Evolutionary conservation across 2,888 invertebrate species (phyloP).

Genomic region (Calameuta idolon): DNA sequence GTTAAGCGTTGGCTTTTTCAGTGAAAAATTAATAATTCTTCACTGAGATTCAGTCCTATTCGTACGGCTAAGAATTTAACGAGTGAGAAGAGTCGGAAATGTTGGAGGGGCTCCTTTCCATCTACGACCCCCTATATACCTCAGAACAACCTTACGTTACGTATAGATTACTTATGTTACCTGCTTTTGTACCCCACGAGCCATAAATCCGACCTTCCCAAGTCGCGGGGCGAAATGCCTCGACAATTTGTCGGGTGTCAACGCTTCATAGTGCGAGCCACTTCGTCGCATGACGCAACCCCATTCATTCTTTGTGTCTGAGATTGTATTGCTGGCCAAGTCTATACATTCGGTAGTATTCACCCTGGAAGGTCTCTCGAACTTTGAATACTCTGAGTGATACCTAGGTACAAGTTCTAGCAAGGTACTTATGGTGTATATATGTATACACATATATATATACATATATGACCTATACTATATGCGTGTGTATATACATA

Average conservation of each 20-base stretch:
- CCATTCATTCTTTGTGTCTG: constrained; percentile 6
- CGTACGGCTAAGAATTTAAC: too few relatives aligned
- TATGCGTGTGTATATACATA: background rate
- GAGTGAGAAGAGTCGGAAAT: too few relatives aligned
- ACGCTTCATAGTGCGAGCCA: constrained; percentile 26
- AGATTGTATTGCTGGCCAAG: constrained; percentile 4
- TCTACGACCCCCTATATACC: too few relatives aligned
- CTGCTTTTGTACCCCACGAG: constrained; percentile 30
- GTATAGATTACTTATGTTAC: background rate
- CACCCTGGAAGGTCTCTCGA: too few relatives aligned
- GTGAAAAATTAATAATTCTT: too few relatives aligned
- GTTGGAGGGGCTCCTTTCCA: too few relatives aligned
- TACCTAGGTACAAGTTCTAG: background rate
- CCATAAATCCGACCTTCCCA: constrained; percentile 50
- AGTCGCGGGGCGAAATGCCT: constrained; percentile 41
- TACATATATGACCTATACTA: background rate
- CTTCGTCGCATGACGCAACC: background rate
- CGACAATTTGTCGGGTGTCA: constrained; percentile 57
- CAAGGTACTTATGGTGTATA: background rate
- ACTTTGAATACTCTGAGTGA: too few relatives aligned
- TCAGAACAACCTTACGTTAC: too few relatives aligned
- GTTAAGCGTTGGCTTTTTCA: too few relatives aligned
- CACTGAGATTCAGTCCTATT: too few relatives aligned
- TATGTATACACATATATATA: too few relatives aligned
- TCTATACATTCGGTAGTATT: too few relatives aligned